These are phyloP conservation scores for Herminia tarsipennalis DNA, from an alignment of 2,888 invertebrate genomes.

Conservation along the genomic window DNA sequence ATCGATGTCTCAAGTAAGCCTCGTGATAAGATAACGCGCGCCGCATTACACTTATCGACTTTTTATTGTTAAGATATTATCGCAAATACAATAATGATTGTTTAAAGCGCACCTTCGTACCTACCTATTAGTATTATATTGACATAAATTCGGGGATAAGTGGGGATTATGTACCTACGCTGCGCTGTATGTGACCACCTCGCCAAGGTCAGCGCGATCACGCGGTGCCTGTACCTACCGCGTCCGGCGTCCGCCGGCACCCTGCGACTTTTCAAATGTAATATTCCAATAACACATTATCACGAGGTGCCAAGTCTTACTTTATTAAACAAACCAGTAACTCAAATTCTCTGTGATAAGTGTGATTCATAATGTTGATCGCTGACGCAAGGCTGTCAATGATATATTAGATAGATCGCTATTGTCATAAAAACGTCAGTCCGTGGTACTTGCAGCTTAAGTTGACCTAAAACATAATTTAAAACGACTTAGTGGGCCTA, in stretches of 20 bases:
- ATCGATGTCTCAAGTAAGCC: slow-evolving; percentile 79
- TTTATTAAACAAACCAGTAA: too few species aligned
- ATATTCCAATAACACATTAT: too few species aligned
- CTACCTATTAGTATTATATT: slow-evolving; percentile 31
- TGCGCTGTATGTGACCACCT: slow-evolving; percentile 5
- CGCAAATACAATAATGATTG: slow-evolving; percentile 55
- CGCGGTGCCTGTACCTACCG: too few species aligned
- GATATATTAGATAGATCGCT: too few species aligned
- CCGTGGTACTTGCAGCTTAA: background rate
- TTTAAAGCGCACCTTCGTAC: slow-evolving; percentile 41
- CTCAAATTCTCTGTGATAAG: too few species aligned
- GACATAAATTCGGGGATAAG: slow-evolving; percentile 48
- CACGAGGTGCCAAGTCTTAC: too few species aligned
- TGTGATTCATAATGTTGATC: too few species aligned
- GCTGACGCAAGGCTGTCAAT: too few species aligned
- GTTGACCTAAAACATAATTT: slow-evolving; percentile 16
- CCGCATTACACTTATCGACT: slow-evolving; percentile 59
- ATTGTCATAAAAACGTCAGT: too few species aligned
- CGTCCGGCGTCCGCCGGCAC: too few species aligned
- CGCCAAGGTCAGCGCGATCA: slow-evolving; percentile 26
- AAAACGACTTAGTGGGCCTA: background rate
- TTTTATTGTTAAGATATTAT: slow-evolving; percentile 65
- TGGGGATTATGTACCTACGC: slow-evolving; percentile 29
- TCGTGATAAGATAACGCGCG: slow-evolving; percentile 62
- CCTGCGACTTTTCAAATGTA: too few species aligned